These are phyloP conservation scores for Proteles cristata DNA, from an alignment of 2,113 vertebrate species.

Conservation along the genomic window DNA sequence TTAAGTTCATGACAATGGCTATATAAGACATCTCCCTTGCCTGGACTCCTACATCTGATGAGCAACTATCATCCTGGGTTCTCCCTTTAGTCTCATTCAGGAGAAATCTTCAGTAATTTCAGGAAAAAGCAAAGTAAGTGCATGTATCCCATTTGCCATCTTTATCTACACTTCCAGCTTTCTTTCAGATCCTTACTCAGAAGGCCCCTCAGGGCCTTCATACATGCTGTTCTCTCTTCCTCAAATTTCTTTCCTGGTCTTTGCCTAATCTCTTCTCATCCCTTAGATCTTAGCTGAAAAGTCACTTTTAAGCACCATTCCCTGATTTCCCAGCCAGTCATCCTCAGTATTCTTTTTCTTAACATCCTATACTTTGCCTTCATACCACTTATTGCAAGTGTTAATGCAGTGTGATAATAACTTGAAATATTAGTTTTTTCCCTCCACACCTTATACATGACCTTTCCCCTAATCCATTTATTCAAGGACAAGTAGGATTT, in stretches of 20 bases:
- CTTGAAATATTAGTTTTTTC: neutral
- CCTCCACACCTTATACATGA: neutral
- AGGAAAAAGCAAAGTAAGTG: neutral
- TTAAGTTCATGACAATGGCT: neutral
- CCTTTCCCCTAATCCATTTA: constrained; percentile 53
- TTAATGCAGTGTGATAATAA: neutral
- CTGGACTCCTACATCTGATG: neutral
- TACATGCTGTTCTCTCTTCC: neutral
- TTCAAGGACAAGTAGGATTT: constrained; percentile 16
- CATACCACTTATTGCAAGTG: neutral
- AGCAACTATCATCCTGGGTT: neutral
- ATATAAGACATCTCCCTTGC: neutral
- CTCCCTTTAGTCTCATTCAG: neutral
- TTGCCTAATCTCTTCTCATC: neutral
- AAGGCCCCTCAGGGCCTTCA: neutral
- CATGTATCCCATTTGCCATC: neutral
- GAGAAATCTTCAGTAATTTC: neutral
- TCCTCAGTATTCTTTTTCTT: neutral
- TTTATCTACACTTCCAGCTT: neutral
- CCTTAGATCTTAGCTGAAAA: constrained; percentile 13
- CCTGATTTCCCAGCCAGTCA: neutral
- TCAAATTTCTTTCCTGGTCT: neutral
- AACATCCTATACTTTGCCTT: neutral
- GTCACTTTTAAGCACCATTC: neutral
- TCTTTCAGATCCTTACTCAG: neutral